Evolutionary conservation across 2,797 vertebrate species (phyloP).

Genomic region (Molossus molossus): DNA sequence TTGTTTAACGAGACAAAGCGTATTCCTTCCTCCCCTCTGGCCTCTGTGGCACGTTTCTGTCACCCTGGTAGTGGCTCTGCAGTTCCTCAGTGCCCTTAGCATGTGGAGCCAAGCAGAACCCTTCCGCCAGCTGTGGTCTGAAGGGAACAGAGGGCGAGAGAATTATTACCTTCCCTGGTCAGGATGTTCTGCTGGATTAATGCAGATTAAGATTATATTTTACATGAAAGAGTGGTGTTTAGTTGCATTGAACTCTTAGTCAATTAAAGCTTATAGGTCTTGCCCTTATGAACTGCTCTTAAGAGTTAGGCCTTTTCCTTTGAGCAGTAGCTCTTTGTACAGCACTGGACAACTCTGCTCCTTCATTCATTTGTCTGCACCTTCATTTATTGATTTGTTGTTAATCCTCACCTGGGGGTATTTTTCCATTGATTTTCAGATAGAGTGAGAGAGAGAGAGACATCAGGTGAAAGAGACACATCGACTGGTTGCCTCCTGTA

Average conservation of each 20-base stretch:
- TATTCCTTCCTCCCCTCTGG: neutral
- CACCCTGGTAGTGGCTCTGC: neutral
- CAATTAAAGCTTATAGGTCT: neutral
- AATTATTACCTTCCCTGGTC: neutral
- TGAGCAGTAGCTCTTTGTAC: neutral
- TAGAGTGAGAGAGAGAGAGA: no score
- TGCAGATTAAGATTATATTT: neutral
- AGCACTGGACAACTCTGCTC: neutral
- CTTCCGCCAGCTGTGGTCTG: neutral
- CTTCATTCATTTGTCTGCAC: neutral
- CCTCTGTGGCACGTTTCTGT: neutral
- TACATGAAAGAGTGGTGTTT: neutral
- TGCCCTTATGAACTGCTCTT: neutral
- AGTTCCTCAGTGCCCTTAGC: neutral
- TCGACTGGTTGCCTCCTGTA: no score
- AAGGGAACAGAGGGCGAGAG: neutral
- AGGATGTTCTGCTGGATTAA: neutral
- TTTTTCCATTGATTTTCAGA: no score
- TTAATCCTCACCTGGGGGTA: no score
- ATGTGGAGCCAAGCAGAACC: neutral
- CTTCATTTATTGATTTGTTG: neutral
- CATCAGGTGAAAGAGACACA: no score
- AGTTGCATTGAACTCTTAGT: neutral
- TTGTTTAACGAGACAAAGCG: neutral
- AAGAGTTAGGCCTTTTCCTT: neutral